phyloP scores from a whole-genome alignment of 1,140 invertebrate species.

The Helicoverpa armigera region DNA sequence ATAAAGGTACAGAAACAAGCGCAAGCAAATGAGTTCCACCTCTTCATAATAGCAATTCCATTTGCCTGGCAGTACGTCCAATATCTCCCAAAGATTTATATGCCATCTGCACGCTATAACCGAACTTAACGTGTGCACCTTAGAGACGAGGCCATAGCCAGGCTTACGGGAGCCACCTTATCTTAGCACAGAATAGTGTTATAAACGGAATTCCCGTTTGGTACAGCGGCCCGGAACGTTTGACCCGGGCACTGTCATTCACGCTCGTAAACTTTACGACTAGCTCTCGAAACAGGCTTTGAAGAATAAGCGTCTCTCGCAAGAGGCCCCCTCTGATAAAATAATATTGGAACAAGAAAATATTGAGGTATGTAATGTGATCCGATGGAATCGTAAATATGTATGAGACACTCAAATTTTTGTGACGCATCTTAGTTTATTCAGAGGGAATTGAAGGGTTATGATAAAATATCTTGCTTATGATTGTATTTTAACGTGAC shows the following conservation, averaged over 20 bases:
- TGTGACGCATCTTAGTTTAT: slow-evolving; percentile 42
- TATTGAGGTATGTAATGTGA: slow-evolving; percentile 52
- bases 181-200: slow-evolving; percentile 55
- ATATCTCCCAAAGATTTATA: slow-evolving; percentile 25
- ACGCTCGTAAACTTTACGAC: slow-evolving; percentile 60
- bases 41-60: slow-evolving; percentile 25
- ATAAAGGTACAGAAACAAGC: not conserved
- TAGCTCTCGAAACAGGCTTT: slow-evolving; percentile 55
- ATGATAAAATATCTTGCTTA: not conserved
- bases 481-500: too few species aligned
- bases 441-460: slow-evolving; percentile 15
- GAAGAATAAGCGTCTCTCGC: slow-evolving; percentile 56
- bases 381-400: slow-evolving; percentile 53
- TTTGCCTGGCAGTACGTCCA: not conserved
- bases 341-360: slow-evolving; percentile 55
- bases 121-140: slow-evolving; percentile 40
- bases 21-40: slow-evolving; percentile 7
- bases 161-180: slow-evolving; percentile 48
- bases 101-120: slow-evolving; percentile 26
- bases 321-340: slow-evolving; percentile 54
- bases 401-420: slow-evolving; percentile 43
- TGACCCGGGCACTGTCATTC: slow-evolving; percentile 53
- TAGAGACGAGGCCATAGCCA: slow-evolving; percentile 5
- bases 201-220: slow-evolving; percentile 58
- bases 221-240: slow-evolving; percentile 48